A percentile compares a stretch with the other conserved stretches of the same genome.
phyloP scores from a whole-genome alignment of 1,140 invertebrate genomes.

The Anoplophora glabripennis region DNA sequence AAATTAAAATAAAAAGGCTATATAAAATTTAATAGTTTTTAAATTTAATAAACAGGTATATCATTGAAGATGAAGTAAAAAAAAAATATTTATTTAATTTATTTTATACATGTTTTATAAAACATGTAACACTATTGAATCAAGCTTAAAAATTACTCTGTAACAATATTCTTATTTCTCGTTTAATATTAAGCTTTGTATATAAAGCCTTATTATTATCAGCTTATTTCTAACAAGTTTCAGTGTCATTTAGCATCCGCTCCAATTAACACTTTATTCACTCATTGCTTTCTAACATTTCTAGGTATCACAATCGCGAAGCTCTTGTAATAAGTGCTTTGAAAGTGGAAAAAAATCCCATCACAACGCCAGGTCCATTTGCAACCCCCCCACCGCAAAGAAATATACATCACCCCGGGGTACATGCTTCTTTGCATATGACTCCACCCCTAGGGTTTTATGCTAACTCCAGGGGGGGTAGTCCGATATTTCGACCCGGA shows the following conservation, averaged over 20 bases:
- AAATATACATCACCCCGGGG: conserved; percentile 48
- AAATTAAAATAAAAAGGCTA: no score
- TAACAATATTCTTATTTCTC: not conserved
- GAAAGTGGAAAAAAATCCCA: conserved; percentile 89
- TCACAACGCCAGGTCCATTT: conserved; percentile 77
- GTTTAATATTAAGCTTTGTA: not conserved
- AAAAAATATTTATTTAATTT: no score
- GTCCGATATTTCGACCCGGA: conserved; percentile 40
- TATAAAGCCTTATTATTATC: not conserved
- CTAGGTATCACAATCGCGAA: conserved; percentile 86
- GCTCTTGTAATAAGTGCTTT: conserved; percentile 89
- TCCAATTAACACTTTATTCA: conserved; percentile 24
- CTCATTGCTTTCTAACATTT: conserved; percentile 31
- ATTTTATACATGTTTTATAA: no score
- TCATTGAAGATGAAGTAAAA: no score
- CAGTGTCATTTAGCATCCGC: conserved; percentile 1
- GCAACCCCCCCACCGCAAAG: conserved; percentile 62
- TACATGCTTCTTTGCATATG: no score
- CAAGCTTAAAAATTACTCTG: no score
- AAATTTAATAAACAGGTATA: no score
- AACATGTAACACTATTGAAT: no score
- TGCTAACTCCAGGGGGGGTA: conserved; percentile 47
- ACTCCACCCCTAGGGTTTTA: conserved; percentile 44
- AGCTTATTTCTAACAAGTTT: not conserved
- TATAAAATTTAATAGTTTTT: no score